Evolutionary conservation across 2,113 vertebrate genomes (phyloP), one percentile per base, ranked within the genome.

Genomic region (Paracanthobrama guichenoti): DNA sequence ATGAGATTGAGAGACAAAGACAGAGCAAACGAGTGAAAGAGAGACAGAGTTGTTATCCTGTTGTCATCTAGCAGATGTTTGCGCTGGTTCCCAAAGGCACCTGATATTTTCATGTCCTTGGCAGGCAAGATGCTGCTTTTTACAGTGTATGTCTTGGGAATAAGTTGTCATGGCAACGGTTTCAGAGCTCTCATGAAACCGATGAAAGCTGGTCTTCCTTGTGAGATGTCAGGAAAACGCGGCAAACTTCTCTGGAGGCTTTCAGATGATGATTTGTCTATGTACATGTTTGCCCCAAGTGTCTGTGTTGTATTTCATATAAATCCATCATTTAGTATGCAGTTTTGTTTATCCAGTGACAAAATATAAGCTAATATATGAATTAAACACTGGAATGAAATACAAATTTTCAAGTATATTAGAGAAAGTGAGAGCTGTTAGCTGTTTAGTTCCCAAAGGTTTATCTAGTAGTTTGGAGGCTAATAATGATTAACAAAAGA

Each of bases 151-250:
- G 79, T 87, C 87, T 89, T 84, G 87, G 86, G 87, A 86, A 88
- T 85, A 81, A 57, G 85, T 88, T 90, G 77, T 76, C 81, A 87
- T 86, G 87, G 87, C 75, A 87, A 88, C 87, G 53, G 79, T 83
- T 86, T 86, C 80, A 74, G 83, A 69, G 83, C 78, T 59, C 83
- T 85, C 85, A 81, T 67, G 72, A 83, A 86, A 89, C 88, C 84
- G 87, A 88, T 90, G 84, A 88, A 86, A 86, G 79, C 64, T 85
- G 62, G 82, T 77, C 73, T 86, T 83, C 67, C 64, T 73, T 35
- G 60, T 60, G 69, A 86, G 81, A 75, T 87, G 73, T 79, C 50
- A 79, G 53, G 75, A 57, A 80, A 86, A 71, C 48, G 74, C 57
- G 79, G 60, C 64, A 83, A 76, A 87, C 81, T 42, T 87, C 28